Percentiles rank a stretch among this genome's conserved stretches.
Conservation (phyloP, 2,113 vertebrate genomes). For the Calyptommatus sinebrachiatus region DNA sequence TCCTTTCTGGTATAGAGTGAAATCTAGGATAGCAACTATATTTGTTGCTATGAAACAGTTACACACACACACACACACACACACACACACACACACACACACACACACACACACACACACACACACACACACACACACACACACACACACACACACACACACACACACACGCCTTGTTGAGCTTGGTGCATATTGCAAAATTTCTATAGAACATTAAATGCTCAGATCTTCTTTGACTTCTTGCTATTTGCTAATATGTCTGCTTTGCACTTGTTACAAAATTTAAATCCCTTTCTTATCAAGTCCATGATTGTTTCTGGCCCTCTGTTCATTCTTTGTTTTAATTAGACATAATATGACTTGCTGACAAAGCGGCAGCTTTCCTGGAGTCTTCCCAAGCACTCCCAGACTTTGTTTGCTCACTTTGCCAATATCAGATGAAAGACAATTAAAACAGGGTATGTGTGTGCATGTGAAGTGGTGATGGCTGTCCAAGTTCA, state of each 20-base stretch:
- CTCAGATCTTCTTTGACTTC: background rate
- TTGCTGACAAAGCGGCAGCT: background rate
- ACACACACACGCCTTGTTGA: background rate
- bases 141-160: no score
- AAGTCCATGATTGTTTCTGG: conserved; percentile 11
- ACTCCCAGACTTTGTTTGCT: background rate
- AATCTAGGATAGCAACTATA: no score
- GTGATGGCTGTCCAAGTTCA: background rate
- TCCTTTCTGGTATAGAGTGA: no score
- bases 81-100: no score
- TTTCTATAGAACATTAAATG: background rate
- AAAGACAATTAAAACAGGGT: conserved; percentile 7
- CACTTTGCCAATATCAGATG: conserved; percentile 1
- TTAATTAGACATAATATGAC: conserved; percentile 11
- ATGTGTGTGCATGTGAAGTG: background rate
- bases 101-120: no score
- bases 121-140: no score
- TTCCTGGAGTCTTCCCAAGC: background rate
- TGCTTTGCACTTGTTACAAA: background rate
- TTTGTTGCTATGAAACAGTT: no score
- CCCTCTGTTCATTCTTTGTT: background rate
- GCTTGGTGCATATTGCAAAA: no score
- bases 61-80: no score
- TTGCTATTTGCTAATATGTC: background rate
- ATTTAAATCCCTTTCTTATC: conserved; percentile 18